Evolutionary conservation across 1,140 invertebrate genomes (phyloP).

Genomic region (Phortica variegata): DNA sequence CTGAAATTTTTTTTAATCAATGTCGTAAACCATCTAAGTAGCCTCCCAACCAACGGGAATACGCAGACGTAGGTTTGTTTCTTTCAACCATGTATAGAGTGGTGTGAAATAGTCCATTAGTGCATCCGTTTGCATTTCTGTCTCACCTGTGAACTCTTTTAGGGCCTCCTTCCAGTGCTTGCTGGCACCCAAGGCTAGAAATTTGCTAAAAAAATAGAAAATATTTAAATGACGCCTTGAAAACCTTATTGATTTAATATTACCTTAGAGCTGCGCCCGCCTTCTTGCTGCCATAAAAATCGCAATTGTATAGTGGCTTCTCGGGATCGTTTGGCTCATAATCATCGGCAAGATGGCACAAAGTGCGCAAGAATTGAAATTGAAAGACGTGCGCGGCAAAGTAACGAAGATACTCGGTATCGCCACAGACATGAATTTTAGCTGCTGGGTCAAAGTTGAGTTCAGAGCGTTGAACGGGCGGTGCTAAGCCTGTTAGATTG

Average conservation of each 20-base stretch:
- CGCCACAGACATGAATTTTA: slow-evolving; percentile 62
- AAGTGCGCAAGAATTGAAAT: slow-evolving; percentile 64
- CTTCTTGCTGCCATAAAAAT: slow-evolving; percentile 58
- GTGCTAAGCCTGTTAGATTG: slow-evolving; percentile 61
- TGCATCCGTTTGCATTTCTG: slow-evolving; percentile 50
- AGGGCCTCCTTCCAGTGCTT: slow-evolving; percentile 62
- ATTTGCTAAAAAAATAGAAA: slow-evolving; percentile 51
- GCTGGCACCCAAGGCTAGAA: slow-evolving; percentile 52
- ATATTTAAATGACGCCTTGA: slow-evolving; percentile 26
- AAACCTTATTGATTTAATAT: background rate
- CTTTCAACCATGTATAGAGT: slow-evolving; percentile 23
- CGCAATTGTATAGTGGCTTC: slow-evolving; percentile 60
- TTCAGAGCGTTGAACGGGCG: slow-evolving; percentile 58
- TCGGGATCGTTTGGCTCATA: slow-evolving; percentile 36
- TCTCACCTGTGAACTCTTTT: slow-evolving; percentile 59
- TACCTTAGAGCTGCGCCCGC: slow-evolving; percentile 43
- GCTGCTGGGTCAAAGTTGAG: slow-evolving; percentile 64
- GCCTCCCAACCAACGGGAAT: slow-evolving; percentile 17
- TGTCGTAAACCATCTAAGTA: too few species aligned
- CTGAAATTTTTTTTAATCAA: too few species aligned
- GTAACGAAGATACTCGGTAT: slow-evolving; percentile 60
- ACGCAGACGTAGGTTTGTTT: slow-evolving; percentile 25
- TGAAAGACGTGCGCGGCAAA: slow-evolving; percentile 61
- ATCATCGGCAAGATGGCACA: slow-evolving; percentile 62
- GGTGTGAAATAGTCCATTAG: slow-evolving; percentile 41